Evolutionary conservation across 92 coral and sea anemone species (phyloP).

Genomic region (Phenganax subtilis): DNA sequence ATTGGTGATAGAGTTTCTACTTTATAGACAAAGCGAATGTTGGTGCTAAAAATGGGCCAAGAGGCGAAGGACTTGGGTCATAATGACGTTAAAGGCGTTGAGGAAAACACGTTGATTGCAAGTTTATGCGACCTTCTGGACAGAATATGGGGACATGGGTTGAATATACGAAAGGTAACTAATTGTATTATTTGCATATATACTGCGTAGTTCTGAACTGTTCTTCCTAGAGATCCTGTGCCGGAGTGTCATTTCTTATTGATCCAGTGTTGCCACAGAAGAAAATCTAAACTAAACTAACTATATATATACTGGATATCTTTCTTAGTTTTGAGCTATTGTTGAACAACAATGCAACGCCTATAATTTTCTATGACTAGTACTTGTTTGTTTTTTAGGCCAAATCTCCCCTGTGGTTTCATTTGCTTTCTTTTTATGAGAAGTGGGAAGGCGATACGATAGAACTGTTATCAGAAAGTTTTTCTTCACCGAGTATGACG

Average conservation of each 20-base stretch:
- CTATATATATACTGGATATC: too few relatives aligned
- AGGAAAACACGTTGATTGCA: conserved; percentile 94
- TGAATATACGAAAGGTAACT: conserved; percentile 68
- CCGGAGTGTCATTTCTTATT: too few relatives aligned
- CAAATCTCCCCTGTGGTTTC: conserved; percentile 94
- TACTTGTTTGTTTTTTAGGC: conserved; percentile 49
- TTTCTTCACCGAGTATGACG: not conserved
- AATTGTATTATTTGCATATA: not conserved
- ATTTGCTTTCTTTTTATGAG: conserved; percentile 76
- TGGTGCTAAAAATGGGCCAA: conserved; percentile 98
- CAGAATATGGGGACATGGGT: conserved; percentile 94
- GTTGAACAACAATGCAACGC: not conserved
- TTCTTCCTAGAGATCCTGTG: not conserved
- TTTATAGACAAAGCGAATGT: conserved; percentile 74
- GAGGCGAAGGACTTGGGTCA: conserved; percentile 98
- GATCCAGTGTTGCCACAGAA: too few relatives aligned
- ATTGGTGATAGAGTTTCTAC: not conserved
- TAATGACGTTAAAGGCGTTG: conserved; percentile 93
- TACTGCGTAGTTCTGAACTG: not conserved
- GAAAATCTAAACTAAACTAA: too few relatives aligned
- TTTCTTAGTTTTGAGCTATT: too few relatives aligned
- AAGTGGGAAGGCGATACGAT: conserved; percentile 57
- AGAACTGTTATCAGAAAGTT: conserved; percentile 27
- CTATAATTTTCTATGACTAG: not conserved
- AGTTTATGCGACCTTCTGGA: conserved; percentile 94